Evolutionary conservation across 2,797 vertebrate genomes (phyloP), one percentile per base, ranked within the genome.

Genomic region (Sternotherus odoratus): DNA sequence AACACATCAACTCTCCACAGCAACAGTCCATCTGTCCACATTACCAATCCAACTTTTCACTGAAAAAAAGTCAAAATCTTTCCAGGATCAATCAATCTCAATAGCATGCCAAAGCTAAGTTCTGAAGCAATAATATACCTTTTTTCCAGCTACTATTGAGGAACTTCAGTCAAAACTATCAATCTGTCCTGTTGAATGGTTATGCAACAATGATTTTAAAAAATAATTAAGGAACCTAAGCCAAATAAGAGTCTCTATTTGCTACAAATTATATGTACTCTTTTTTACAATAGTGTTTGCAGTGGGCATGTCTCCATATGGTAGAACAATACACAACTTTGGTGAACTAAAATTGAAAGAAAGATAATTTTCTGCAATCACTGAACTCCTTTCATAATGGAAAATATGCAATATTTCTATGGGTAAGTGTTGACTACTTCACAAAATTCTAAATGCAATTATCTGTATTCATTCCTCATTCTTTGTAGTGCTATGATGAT

Each of bases 31-130:
- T 96, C 90, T 97, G 92, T 92, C 78, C 91, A 83, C 87, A 93
- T 93, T 95, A 95, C 80, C 36, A 90, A 89, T 87, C 85, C 91
- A 92, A 84, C 92, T 96, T 96, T 92, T 97, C 89, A 85, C 85
- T 96, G 92, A 96, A 96, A 54, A 54, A 94, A 97, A 90, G 39
- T 77, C 85, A 91, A 92, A 94, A 93, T 94, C 91, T 94, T 97
- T 95, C 94, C 94, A 95, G 89, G 78, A 96, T 95, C 95, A 91
- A 94, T 91, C 82, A 86, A 33, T 75, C 77, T 90, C 49, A 1
- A 39, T 83, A 89, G 46, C 21, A 92, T 90, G 82, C 81, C 30
- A 93, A 83, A 77, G 21, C 87, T 5, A 86, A 6, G 30, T 23
- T 87, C 53, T 90, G 90, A 89, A 79, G 92, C 56, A 94, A 86